Evolutionary conservation across 1,140 invertebrate species (phyloP), one percentile per base, ranked within the genome.

Genomic region (Zeugodacus cucurbitae): DNA sequence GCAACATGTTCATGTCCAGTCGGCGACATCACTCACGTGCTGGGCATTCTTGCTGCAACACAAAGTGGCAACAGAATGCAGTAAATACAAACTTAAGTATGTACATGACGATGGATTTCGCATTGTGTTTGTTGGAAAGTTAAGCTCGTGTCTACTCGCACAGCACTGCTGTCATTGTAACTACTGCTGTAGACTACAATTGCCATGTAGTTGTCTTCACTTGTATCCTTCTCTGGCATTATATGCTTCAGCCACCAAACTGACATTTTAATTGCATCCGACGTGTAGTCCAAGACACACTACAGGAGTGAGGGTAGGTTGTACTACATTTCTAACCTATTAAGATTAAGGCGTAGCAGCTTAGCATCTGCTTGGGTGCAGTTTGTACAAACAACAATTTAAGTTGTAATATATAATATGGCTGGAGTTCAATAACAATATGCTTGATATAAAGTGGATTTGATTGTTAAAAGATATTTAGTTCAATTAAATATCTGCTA

Each of bases 251-350:
- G 64, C 64, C 37, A 70, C 29, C 64, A 14, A 37, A 70, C 7
- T 37, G 64, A 70, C 64, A 70, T 34, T 37, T 70, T 70, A 70
- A 70, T 70, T 70, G 64, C 64, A 70, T 34, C 64, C 64, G 64
- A 29, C 64, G 32, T 29, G 32, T 34, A 6, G 20, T 3, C 6
- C 29, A 70, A 20, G 29, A 11, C 64, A 70, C 1, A 8, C 0
- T 8, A 8, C 62, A 29, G 29, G 6, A n/a, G 62, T 59, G 22
- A 20, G 58, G 11, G 22, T 7, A n/a, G 29, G 8, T 29, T 8
- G 8, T 20, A 14, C 22, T 1, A 64, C 10, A n/a, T 64, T 34
- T 14, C 2, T 14, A 3, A 6, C 64, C 41, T 8, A 44, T 44
- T 44, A 17, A n/a, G n/a, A n/a, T n/a, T 3, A 29, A 70, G 41